A percentile compares a stretch with the other conserved stretches of the same genome.
phyloP scores from a whole-genome alignment of 2,888 invertebrate genomes.

The Cephus pygmeus region DNA sequence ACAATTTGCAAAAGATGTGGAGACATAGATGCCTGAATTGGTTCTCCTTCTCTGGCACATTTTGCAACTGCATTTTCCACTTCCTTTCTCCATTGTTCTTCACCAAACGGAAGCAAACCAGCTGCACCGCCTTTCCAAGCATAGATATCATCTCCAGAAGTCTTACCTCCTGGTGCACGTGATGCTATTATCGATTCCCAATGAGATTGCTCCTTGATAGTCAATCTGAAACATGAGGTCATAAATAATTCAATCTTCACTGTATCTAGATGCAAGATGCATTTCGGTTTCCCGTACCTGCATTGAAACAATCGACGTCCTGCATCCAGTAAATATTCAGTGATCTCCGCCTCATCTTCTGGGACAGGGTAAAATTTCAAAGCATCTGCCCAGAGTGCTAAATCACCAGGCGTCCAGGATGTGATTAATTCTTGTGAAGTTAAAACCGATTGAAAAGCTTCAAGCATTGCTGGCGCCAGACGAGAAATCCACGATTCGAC shows the following conservation, averaged over 20 bases:
- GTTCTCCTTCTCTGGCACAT: slow-evolving; percentile 58
- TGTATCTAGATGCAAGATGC: neutral
- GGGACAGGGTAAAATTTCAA: slow-evolving; percentile 51
- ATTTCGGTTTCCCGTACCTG: slow-evolving; percentile 33
- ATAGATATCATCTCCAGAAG: slow-evolving; percentile 43
- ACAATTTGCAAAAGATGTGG: slow-evolving; percentile 50
- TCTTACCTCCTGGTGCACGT: slow-evolving; percentile 30
- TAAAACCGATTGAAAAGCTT: slow-evolving; percentile 42
- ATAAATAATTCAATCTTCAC: neutral
- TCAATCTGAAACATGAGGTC: slow-evolving; percentile 31
- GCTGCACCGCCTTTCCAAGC: slow-evolving; percentile 48
- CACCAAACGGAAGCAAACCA: slow-evolving; percentile 36
- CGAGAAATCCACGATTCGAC: slow-evolving; percentile 49
- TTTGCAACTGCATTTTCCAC: slow-evolving; percentile 49
- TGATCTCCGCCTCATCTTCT: slow-evolving; percentile 42
- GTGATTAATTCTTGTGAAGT: slow-evolving; percentile 31
- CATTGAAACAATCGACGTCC: slow-evolving; percentile 51
- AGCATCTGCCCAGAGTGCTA: slow-evolving; percentile 52
- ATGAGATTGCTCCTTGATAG: slow-evolving; percentile 39
- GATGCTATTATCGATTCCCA: slow-evolving; percentile 49
- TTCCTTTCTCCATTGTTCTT: slow-evolving; percentile 56
- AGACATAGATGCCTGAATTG: slow-evolving; percentile 49
- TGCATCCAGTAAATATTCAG: slow-evolving; percentile 47
- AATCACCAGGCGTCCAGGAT: slow-evolving; percentile 51
- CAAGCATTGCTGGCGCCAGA: slow-evolving; percentile 47